Evolutionary conservation across 2,113 vertebrate species (phyloP).

Genomic region (Anthoscopus minutus): DNA sequence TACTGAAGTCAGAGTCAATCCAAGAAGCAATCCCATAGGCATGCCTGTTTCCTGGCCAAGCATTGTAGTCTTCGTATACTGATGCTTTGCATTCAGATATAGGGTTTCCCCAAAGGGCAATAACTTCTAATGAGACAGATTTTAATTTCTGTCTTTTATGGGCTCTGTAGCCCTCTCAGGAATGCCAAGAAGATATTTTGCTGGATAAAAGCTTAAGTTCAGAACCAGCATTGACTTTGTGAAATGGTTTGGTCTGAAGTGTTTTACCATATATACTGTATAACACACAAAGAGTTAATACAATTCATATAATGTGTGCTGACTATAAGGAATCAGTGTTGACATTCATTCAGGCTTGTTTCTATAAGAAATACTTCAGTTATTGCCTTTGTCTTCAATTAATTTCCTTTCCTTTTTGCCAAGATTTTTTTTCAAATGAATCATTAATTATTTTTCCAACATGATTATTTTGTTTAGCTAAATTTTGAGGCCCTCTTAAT

Average conservation of each 20-base stretch:
- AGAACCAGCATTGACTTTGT: background rate
- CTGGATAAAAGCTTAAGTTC: background rate
- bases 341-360: background rate
- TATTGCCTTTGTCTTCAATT: conserved; percentile 21
- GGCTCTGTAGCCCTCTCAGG: background rate
- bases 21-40: background rate
- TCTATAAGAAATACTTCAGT: background rate
- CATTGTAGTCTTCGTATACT: background rate
- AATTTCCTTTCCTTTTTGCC: conserved; percentile 15
- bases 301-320: background rate
- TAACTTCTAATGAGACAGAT: conserved; percentile 6
- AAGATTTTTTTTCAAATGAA: background rate
- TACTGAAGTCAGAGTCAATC: background rate
- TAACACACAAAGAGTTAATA: background rate
- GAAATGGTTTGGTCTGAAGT: background rate
- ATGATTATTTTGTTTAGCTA: conserved; percentile 37
- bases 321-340: background rate
- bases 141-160: conserved; percentile 8
- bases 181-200: background rate
- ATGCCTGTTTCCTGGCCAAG: background rate
- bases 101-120: background rate
- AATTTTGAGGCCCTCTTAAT: conserved; percentile 3
- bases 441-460: background rate
- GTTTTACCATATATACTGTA: background rate
- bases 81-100: background rate